Conservation (phyloP, 2,888 invertebrate species). For the Pristionchus exspectatus region DNA sequence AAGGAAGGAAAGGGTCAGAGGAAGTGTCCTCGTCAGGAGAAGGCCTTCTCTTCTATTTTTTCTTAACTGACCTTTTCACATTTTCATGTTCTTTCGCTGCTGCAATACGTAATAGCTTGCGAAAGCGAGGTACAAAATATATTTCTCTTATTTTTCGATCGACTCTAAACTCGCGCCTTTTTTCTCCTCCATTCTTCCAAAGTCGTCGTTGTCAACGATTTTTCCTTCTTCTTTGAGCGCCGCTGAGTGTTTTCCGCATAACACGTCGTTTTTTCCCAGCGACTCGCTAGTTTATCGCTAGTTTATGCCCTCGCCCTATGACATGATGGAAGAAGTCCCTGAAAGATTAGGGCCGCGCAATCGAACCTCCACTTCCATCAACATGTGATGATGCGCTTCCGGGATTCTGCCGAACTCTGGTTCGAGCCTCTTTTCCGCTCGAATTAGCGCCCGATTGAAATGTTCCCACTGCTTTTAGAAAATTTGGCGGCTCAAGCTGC, state of each 20-base stretch:
- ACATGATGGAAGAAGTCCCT: constrained; percentile 14
- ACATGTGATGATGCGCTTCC: constrained; percentile 24
- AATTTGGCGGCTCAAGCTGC: background rate
- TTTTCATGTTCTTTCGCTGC: background rate
- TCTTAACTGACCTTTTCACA: background rate
- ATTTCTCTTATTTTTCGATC: constrained; percentile 9
- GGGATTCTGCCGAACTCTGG: constrained; percentile 18
- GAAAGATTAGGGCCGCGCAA: constrained; percentile 4
- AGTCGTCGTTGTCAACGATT: background rate
- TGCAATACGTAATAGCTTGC: background rate
- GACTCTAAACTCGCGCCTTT: background rate
- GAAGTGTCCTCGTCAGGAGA: constrained; percentile 34
- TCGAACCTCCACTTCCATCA: background rate
- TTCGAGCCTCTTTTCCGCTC: background rate
- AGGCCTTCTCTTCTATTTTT: background rate
- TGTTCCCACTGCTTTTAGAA: constrained; percentile 18
- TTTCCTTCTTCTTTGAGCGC: background rate
- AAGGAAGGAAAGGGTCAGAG: background rate
- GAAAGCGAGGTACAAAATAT: background rate
- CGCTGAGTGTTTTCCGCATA: background rate
- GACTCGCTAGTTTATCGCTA: background rate
- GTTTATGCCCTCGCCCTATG: background rate
- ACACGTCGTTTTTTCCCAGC: background rate
- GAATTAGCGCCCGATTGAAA: constrained; percentile 37
- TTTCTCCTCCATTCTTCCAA: constrained; percentile 2